phyloP scores from a whole-genome alignment of 2,888 invertebrate genomes.

The Conchocele bisecta region DNA sequence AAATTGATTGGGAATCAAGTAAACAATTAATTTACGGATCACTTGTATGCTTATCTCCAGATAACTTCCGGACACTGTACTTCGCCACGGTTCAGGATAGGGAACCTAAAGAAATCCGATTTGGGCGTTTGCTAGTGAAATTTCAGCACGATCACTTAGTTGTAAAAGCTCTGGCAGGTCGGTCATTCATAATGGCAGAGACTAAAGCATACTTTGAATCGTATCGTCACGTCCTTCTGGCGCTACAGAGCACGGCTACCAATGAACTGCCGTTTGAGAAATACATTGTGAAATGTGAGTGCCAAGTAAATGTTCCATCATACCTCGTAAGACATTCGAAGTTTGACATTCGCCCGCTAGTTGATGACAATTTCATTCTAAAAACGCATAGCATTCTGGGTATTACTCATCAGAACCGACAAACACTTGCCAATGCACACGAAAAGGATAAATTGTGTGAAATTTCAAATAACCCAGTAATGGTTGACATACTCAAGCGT shows the following conservation, averaged over 20 bases:
- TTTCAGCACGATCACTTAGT: conserved; percentile 45
- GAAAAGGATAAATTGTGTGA: too few species aligned
- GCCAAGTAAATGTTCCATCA: conserved; percentile 47
- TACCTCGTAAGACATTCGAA: too few species aligned
- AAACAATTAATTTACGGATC: conserved; percentile 89
- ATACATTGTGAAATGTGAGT: conserved; percentile 61
- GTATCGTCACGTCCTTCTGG: conserved; percentile 89
- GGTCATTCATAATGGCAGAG: conserved; percentile 87
- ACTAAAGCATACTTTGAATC: conserved; percentile 92
- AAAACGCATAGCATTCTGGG: too few species aligned
- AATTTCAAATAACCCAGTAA: too few species aligned
- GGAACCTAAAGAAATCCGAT: conserved; percentile 51
- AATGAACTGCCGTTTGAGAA: conserved; percentile 64
- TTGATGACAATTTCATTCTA: too few species aligned
- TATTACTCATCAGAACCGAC: too few species aligned
- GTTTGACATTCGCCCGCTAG: too few species aligned
- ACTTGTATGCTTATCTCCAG: conserved; percentile 88
- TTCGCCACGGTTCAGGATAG: conserved; percentile 86
- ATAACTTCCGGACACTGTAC: conserved; percentile 87
- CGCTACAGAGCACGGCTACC: conserved; percentile 85
- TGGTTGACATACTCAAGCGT: too few species aligned
- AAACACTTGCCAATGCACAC: too few species aligned
- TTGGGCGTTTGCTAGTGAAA: conserved; percentile 57
- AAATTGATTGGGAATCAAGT: conserved; percentile 82
- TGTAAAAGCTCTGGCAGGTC: conserved; percentile 28